phyloP scores from a whole-genome alignment of 2,888 invertebrate genomes.

The Hydropsyche betteni region DNA sequence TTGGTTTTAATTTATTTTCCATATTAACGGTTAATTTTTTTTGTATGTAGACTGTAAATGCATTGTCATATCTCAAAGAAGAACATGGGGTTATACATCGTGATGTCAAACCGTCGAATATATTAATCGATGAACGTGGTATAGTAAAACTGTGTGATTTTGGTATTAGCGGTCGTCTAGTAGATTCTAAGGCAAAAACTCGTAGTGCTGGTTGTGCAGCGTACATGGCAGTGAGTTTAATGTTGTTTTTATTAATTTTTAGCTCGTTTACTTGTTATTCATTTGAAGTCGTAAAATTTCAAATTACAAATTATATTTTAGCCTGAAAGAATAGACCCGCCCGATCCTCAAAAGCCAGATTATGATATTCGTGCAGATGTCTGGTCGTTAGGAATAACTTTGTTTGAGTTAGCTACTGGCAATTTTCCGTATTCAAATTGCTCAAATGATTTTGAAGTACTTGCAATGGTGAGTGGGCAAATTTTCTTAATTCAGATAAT shows the following conservation, averaged over 20 bases:
- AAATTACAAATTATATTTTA: conserved; percentile 55
- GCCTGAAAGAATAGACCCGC: conserved; percentile 97
- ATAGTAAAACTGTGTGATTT: conserved; percentile 99
- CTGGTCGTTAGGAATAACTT: conserved; percentile 97
- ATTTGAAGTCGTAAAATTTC: no score
- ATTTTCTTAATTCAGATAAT: conserved; percentile 56
- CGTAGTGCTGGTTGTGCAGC: conserved; percentile 98
- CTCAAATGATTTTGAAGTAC: conserved; percentile 97
- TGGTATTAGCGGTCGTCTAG: conserved; percentile 97
- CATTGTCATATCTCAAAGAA: conserved; percentile 96
- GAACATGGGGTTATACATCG: conserved; percentile 96
- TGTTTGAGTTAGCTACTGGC: conserved; percentile 96
- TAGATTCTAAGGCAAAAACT: conserved; percentile 98
- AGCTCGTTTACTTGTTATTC: background rate
- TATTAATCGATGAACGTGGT: conserved; percentile 92
- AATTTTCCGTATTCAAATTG: conserved; percentile 95
- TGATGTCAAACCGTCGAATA: conserved; percentile 99
- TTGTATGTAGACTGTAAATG: conserved; percentile 83
- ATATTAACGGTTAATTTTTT: conserved; percentile 47
- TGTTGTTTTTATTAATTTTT: background rate
- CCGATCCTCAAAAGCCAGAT: conserved; percentile 90
- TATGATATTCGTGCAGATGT: conserved; percentile 99
- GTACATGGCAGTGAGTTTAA: conserved; percentile 90
- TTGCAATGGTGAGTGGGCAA: conserved; percentile 73
- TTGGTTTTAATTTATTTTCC: conserved; percentile 20